Conservation (phyloP, 2,113 vertebrate species). For the Pituophis catenifer region DNA sequence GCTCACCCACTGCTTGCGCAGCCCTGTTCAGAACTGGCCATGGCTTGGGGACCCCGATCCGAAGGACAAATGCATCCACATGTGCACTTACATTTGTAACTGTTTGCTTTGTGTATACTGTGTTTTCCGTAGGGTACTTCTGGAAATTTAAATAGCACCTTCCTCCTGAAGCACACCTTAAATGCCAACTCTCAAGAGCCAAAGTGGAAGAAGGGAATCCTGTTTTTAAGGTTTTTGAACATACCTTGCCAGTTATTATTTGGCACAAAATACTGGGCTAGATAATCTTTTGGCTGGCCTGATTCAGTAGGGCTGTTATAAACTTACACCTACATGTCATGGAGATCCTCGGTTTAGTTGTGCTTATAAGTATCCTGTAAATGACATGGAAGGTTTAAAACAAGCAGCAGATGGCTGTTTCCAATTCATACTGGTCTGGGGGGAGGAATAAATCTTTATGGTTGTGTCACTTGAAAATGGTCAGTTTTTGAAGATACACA, state of each 20-base stretch:
- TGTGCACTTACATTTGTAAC: neutral
- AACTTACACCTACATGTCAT: neutral
- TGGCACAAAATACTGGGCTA: neutral
- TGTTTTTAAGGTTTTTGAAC: neutral
- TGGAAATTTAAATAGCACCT: neutral
- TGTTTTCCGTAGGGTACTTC: neutral
- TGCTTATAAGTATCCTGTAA: neutral
- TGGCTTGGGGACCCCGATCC: too few relatives aligned
- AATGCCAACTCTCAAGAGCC: neutral
- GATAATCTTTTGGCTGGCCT: neutral
- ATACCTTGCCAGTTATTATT: neutral
- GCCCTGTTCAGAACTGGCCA: neutral
- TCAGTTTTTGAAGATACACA: neutral
- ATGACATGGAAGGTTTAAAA: neutral
- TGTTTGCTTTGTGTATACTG: neutral
- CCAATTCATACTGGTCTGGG: neutral
- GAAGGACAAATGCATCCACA: neutral
- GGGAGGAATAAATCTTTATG: neutral
- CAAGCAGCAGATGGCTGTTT: neutral
- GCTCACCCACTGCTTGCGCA: neutral
- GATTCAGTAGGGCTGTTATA: neutral
- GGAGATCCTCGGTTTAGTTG: neutral
- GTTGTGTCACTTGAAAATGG: neutral
- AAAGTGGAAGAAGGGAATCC: neutral
- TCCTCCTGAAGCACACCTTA: neutral